phyloP scores from a whole-genome alignment of 2,888 invertebrate genomes.

The Allacma fusca region DNA sequence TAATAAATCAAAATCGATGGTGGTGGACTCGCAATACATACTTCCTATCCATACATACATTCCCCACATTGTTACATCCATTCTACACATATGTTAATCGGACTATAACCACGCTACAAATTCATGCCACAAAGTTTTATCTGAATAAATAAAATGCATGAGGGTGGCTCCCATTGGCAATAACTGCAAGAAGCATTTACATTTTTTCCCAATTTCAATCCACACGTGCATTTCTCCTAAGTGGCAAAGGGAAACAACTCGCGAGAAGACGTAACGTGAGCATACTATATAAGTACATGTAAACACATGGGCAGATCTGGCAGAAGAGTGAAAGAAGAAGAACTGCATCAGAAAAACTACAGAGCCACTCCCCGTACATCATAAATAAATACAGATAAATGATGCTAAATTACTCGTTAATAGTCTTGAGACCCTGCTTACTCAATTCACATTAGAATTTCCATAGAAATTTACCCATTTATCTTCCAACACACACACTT shows the following conservation, averaged over 20 bases:
- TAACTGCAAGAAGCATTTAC: slow-evolving; percentile 23
- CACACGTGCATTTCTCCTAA: slow-evolving; percentile 10
- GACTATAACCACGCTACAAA: neutral
- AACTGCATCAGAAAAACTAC: neutral
- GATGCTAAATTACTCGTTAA: slow-evolving; percentile 34
- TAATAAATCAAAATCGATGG: slow-evolving; percentile 18
- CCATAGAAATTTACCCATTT: slow-evolving; percentile 16
- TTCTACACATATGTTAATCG: too few species aligned
- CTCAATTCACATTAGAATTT: slow-evolving; percentile 14
- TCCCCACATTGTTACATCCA: too few species aligned
- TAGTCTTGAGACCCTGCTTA: slow-evolving; percentile 20
- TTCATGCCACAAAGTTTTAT: neutral
- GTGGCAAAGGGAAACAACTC: neutral
- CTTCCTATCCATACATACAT: neutral
- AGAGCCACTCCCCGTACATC: slow-evolving; percentile 21
- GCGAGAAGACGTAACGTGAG: neutral
- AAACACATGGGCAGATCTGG: slow-evolving; percentile 17
- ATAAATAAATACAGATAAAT: slow-evolving; percentile 28
- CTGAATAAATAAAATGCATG: slow-evolving; percentile 16
- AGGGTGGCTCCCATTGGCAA: slow-evolving; percentile 18
- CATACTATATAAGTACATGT: slow-evolving; percentile 14
- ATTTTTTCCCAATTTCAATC: slow-evolving; percentile 20
- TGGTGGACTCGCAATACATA: neutral
- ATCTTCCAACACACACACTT: neutral
- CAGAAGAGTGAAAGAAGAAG: neutral